Base-by-base conservation (phyloP, 2,797 vertebrate genomes). In the Urocyon cinereoargenteus region DNA sequence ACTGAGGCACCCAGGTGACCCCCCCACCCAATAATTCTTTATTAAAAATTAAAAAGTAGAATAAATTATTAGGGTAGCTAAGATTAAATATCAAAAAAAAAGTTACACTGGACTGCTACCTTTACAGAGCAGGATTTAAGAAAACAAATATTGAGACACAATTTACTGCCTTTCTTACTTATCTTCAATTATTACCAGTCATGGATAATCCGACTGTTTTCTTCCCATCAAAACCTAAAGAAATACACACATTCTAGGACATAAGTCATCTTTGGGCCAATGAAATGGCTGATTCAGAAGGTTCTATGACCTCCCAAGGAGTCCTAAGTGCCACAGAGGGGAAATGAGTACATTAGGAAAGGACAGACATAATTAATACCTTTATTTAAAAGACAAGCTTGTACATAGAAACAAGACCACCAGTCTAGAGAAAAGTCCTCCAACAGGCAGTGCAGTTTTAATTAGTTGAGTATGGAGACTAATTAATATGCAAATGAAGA, bases 401-500 rank as follows among this genome's bases (percentile, higher is more conserved):
- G 31, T 72, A 68, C 87, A 77, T 18, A 45, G 91, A 96, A 98
- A 98, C 96, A 97, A 96, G 88, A 97, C 97, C 97, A 98, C 95
- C 96, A 96, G 87, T 97, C 98, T 98, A 97, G 96, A 98, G 98
- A 97, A 97, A 98, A 98, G 98, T 98, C 98, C 97, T 97, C 97
- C 98, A 97, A 98, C 90, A 98, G 92, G 97, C 98, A 98, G 97
- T 70, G 84, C 82, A 10, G 0, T 97, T 98, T 98, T 99, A 99
- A 99, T 99, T 99, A 98, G 98, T 97, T 98, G 98, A 98, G 98
- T 98, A 98, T 77, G 98, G 99, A 99, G 98, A 98, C 98, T 98
- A 98, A 98, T 99, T 99, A 99, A 99, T 98, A 99, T 99, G 98
- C 94, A 99, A 99, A 99, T 98, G 95, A 98, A 96, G 94, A 98